Evolutionary conservation across 2,113 vertebrate genomes (phyloP).

Genomic region (Chitala chitala): DNA sequence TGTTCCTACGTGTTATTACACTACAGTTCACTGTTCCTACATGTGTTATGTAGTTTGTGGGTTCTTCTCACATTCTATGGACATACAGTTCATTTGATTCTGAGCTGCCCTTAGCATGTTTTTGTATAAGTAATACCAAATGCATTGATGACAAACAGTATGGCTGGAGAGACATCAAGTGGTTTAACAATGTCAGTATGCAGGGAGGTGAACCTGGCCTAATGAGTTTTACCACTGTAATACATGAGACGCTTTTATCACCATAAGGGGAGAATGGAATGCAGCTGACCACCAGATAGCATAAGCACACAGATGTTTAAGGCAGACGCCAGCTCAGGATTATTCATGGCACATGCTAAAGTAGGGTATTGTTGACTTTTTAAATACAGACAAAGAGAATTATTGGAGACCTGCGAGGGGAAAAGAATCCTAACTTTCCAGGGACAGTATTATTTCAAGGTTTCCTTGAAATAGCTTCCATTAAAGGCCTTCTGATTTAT

Average conservation of each 20-base stretch:
- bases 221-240: neutral
- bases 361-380: neutral
- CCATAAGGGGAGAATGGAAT: neutral
- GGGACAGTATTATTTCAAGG: neutral
- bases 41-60: no score
- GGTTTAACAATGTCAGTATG: neutral
- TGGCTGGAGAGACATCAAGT: neutral
- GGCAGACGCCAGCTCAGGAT: neutral
- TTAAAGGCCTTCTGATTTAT: neutral
- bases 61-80: no score
- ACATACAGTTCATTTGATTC: no score
- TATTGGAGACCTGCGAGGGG: neutral
- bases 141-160: neutral
- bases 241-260: neutral
- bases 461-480: neutral
- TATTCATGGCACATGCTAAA: neutral
- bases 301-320: no score
- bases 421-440: neutral
- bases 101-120: no score
- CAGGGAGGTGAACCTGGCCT: neutral
- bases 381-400: slow-evolving; percentile 7
- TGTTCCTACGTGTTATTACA: no score
- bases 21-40: no score
- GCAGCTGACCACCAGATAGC: neutral
- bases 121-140: no score